phyloP scores from a whole-genome alignment of 2,888 invertebrate species.

The Galerucella calmariensis region DNA sequence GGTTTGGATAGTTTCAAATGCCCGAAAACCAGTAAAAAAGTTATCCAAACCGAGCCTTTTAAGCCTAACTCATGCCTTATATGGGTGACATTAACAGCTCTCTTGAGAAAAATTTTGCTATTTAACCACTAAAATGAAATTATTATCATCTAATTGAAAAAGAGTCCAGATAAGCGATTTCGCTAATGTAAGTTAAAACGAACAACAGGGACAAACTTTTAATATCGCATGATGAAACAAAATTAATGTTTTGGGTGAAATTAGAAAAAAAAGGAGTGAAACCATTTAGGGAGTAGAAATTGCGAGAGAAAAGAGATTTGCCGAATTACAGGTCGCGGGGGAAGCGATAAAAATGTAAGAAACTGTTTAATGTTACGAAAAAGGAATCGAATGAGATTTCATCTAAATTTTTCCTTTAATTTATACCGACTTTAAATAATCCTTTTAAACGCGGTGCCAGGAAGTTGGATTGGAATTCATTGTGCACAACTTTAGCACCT shows the following conservation, averaged over 20 bases:
- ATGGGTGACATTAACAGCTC: neutral
- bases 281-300: conserved; percentile 39
- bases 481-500: too few relatives aligned
- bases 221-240: conserved; percentile 25
- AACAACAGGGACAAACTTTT: conserved; percentile 22
- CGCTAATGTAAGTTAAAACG: conserved; percentile 10
- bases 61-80: neutral
- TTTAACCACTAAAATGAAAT: neutral
- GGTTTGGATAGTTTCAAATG: neutral
- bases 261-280: conserved; percentile 34
- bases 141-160: neutral
- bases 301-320: conserved; percentile 37
- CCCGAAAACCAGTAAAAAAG: neutral
- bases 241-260: conserved; percentile 38
- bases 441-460: neutral
- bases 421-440: conserved; percentile 23
- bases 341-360: conserved; percentile 40
- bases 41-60: neutral
- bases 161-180: conserved; percentile 14
- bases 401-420: conserved; percentile 32
- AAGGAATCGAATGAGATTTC: conserved; percentile 38
- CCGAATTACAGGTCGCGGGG: conserved; percentile 38
- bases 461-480: neutral
- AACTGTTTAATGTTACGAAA: conserved; percentile 41
- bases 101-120: neutral